These are phyloP conservation scores for Chrysemys picta DNA, from an alignment of 2,113 vertebrate species.

Conservation along the genomic window DNA sequence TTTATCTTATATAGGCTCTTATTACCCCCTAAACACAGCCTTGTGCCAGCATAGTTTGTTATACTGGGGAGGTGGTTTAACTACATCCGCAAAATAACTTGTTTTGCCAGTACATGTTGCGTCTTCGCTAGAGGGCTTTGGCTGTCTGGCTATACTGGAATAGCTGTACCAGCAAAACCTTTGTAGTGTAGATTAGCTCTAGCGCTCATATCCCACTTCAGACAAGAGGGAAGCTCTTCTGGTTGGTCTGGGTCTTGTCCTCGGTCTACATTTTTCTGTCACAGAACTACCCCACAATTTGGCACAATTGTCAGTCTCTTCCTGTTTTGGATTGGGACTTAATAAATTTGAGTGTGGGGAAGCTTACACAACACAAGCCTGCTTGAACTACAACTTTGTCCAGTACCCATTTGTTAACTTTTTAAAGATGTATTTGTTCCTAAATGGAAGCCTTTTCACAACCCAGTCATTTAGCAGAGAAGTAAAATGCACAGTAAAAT, in stretches of 20 bases:
- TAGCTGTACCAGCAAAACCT: not conserved
- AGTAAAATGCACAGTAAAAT: not conserved
- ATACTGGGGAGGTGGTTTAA: not conserved
- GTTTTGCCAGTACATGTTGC: not conserved
- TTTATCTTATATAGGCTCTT: too few relatives aligned
- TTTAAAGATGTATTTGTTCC: not conserved
- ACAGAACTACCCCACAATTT: not conserved
- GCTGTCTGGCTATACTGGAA: not conserved
- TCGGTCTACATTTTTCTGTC: not conserved
- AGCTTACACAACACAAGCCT: not conserved
- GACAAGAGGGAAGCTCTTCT: not conserved
- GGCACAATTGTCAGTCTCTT: not conserved
- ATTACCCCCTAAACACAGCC: not conserved
- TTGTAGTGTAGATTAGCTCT: not conserved
- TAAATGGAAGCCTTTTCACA: not conserved
- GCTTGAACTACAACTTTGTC: not conserved
- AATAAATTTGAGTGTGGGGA: not conserved
- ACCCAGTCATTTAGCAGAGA: not conserved
- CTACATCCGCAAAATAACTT: not conserved
- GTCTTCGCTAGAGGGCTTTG: not conserved
- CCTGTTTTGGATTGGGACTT: not conserved
- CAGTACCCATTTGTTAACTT: not conserved
- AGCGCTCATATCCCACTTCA: not conserved
- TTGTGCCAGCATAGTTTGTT: not conserved
- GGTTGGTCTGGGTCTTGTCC: not conserved